Evolutionary conservation across 1,140 invertebrate species (phyloP), one percentile per base, ranked within the genome.

Genomic region (Octopus bimaculoides): DNA sequence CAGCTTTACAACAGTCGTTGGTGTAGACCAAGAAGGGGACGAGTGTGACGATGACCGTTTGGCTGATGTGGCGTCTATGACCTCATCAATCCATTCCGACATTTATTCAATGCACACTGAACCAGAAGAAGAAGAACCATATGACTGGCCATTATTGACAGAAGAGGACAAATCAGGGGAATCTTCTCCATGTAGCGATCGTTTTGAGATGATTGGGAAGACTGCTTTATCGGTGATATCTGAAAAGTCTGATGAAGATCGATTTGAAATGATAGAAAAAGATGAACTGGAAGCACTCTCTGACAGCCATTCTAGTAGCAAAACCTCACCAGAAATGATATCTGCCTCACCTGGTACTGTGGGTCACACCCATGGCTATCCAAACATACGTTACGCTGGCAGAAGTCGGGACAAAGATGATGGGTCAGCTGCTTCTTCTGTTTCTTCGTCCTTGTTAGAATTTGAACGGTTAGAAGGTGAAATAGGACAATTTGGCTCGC

Each of bases 51-150:
- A 94, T 52, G 94, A 95, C 74, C 82, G 88, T 74, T 81, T 89
- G 73, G 87, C 86, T 77, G 89, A 90, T 77, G 86, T 90, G 82
- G 84, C 88, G 10, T 90, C 89, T 20, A 85, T 89, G 84, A 86
- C 88, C 14, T 90, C 89, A 83, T 89, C 89, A 93, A 83, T 89
- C 77, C 85, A 88, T 77, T 89, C 88, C 75, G 88, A 90, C 82
- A 81, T 88, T 20, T 86, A 88, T 77, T 87, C 90, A 74, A 78
- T 83, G 71, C 80, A 82, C 61, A 78, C 80, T 66, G 80, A 82
- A 26, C 83, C 84, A 81, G 92, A 93, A 78, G 94, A 95, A 85
- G 93, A 93, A 7, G 93, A 94, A 77, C 96, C 97, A 75, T 96
- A 96, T 90, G 84, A 84, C 52, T 80, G 82, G 77, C 78, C 81